Evolutionary conservation across 1,140 invertebrate genomes (phyloP).

Genomic region (Drosophila biarmipes): DNA sequence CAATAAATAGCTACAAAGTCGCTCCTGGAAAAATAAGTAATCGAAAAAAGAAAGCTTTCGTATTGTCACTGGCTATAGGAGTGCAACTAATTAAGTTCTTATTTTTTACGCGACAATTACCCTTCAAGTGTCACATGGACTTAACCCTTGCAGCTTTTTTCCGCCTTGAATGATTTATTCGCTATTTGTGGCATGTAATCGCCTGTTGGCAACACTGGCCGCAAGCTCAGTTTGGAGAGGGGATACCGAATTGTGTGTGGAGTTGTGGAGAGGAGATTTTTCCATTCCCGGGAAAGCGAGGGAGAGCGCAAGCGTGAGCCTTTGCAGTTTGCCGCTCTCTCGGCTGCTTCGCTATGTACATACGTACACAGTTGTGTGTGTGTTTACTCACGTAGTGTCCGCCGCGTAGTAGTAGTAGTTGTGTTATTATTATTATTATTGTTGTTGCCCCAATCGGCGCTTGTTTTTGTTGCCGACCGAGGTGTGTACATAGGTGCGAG

Average conservation of each 20-base stretch:
- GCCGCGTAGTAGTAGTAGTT: conserved; percentile 69
- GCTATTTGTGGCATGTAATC: conserved; percentile 18
- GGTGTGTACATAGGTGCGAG: conserved; percentile 26
- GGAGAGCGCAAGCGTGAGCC: conserved; percentile 39
- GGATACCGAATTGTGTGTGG: conserved; percentile 10
- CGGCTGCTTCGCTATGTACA: background rate
- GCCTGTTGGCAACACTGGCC: conserved; percentile 31
- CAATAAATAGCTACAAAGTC: too few relatives aligned
- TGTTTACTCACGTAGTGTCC: conserved; percentile 70
- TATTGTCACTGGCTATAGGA: too few relatives aligned
- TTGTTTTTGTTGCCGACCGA: conserved; percentile 71
- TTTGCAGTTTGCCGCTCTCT: conserved; percentile 31
- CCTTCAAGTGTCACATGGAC: background rate
- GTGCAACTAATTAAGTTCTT: background rate
- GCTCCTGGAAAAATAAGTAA: too few relatives aligned
- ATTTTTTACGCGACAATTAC: background rate
- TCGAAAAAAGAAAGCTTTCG: too few relatives aligned
- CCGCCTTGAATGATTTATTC: conserved; percentile 15
- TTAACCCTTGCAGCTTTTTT: conserved; percentile 1
- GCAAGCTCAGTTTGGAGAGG: conserved; percentile 29
- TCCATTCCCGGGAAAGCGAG: conserved; percentile 44
- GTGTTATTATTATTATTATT: conserved; percentile 77
- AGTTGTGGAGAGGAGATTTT: conserved; percentile 34
- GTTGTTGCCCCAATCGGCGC: conserved; percentile 62
- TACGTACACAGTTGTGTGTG: conserved; percentile 36